Evolutionary conservation across 2,797 vertebrate genomes (phyloP).

Genomic region (Diplodus puntazzo): DNA sequence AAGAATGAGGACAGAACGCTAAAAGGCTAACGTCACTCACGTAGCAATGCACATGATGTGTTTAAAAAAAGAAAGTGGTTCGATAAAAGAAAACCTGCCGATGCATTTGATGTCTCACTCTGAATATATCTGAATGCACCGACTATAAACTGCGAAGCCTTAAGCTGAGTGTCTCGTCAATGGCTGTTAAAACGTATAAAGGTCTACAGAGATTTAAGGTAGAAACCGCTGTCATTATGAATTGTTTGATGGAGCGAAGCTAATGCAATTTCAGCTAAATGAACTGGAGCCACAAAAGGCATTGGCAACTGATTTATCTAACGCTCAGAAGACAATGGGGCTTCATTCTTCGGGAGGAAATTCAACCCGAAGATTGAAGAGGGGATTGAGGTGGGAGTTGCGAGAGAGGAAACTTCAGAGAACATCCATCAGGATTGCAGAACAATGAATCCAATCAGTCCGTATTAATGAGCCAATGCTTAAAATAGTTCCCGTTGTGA

Average conservation of each 20-base stretch:
- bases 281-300: constrained; percentile 76
- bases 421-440: constrained; percentile 82
- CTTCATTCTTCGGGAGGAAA: constrained; percentile 70
- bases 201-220: constrained; percentile 62
- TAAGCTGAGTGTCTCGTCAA: constrained; percentile 38
- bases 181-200: constrained; percentile 60
- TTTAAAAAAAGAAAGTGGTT: constrained; percentile 2
- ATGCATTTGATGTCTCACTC: constrained; percentile 51
- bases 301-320: constrained; percentile 78
- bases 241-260: constrained; percentile 70
- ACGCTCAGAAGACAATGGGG: constrained; percentile 75
- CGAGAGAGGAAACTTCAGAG: constrained; percentile 78
- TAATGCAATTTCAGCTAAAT: constrained; percentile 75
- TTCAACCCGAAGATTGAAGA: constrained; percentile 77
- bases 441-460: constrained; percentile 86
- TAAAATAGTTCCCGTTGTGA: constrained; percentile 86
- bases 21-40: constrained; percentile 1
- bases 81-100: constrained; percentile 25
- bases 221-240: constrained; percentile 69
- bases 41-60: not conserved
- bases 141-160: constrained; percentile 44
- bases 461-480: constrained; percentile 85
- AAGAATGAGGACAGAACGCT: not conserved
- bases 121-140: constrained; percentile 43
- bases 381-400: constrained; percentile 71